Percentiles rank a stretch among this genome's conserved stretches.
phyloP scores from a whole-genome alignment of 2,113 vertebrate species.

The Illadopsis cleaveri region DNA sequence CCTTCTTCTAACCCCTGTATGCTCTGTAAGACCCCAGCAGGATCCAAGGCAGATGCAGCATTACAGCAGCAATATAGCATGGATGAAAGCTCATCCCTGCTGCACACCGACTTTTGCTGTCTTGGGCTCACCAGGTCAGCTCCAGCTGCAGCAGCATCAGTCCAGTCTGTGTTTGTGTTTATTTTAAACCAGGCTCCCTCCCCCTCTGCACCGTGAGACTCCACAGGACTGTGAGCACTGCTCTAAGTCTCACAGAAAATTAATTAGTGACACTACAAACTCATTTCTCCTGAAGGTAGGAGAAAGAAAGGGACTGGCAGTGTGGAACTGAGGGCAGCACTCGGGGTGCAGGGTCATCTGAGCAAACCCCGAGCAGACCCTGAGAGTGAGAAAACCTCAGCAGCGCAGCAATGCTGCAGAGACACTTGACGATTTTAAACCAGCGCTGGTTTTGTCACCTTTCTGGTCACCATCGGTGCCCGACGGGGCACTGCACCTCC shows the following conservation, averaged over 20 bases:
- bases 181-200: neutral
- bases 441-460: neutral
- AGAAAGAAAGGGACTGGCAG: neutral
- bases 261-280: neutral
- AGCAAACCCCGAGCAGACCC: neutral
- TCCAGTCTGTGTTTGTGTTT: neutral
- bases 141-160: neutral
- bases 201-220: neutral
- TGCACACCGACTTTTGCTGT: neutral
- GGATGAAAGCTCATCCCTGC: neutral
- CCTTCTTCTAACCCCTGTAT: neutral
- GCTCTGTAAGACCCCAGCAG: neutral
- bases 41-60: neutral
- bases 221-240: fast-evolving
- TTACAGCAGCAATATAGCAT: fast-evolving
- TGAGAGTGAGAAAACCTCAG: neutral
- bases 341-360: no score
- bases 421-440: neutral
- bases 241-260: neutral
- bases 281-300: neutral
- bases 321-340: neutral
- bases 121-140: neutral
- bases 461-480: neutral
- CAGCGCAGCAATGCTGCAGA: neutral
- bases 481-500: neutral